Base-by-base conservation (phyloP, 2,797 vertebrate species). In the Rhynchonycteris naso region DNA sequence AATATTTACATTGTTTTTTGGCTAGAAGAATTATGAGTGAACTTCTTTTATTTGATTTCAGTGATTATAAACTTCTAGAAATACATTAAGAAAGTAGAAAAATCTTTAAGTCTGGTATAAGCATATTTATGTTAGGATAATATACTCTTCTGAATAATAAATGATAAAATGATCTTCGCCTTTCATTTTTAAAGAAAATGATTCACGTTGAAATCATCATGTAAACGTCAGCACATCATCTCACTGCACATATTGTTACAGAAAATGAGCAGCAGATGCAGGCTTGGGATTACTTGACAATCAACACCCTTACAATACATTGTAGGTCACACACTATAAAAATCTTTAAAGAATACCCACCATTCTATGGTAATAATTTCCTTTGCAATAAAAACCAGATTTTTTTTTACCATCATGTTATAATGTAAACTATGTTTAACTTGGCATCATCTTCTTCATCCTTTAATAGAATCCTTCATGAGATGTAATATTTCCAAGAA, bases 401-500 rank as follows among this genome's bases (percentile, higher is more conserved):
- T 92, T 81, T 88, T 86, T 43, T 43, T 92, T 0, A 13, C 9
- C 0, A 2, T 76, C n/a, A 24, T 74, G 22, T 58, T 91, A 91
- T 94, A 2, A 0, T 91, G 95, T 97, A 93, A 88, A 93, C 26
- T 3, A 86, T 91, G 68, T 94, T 95, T 72, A 81, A 79, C 85
- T 82, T 94, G 86, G 43, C 38, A 82, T 63, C 47, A 47, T 95
- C 97, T 97, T 92, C 74, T 90, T 90, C 33, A 22, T 54, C 94
- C 76, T 95, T 90, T 94, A 95, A 75, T 83, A 94, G 81, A 96
- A 30, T 71, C 19, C 56, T 97, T 88, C 91, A 52, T 63, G 96
- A 97, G 92, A 65, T 74, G 24, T 8, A 91, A 89, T 96, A 90
- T 75, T 97, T 94, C n/a, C 69, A 82, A 94, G 76, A 82, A 96